Conservation (phyloP, 2,113 vertebrate species). For the Riparia riparia region DNA sequence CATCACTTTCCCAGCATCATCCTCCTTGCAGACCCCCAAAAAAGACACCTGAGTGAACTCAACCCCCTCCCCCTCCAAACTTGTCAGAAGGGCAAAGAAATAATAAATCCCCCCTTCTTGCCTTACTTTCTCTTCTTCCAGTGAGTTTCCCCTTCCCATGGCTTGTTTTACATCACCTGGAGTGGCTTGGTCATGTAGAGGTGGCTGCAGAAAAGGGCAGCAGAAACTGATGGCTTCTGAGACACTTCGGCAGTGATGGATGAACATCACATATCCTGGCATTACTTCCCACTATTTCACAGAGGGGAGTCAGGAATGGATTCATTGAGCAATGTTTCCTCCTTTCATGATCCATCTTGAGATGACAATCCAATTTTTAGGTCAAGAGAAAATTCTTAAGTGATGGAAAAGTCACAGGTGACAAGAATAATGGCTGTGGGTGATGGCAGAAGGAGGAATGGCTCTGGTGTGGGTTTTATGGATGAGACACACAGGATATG, state of each 20-base stretch:
- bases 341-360: constrained; percentile 13
- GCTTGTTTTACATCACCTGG: background rate
- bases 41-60: background rate
- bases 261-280: background rate
- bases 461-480: background rate
- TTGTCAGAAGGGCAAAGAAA: background rate
- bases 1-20: background rate
- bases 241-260: background rate
- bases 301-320: background rate
- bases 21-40: background rate
- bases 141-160: background rate
- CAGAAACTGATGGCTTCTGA: background rate
- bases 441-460: background rate
- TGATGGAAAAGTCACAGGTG: background rate
- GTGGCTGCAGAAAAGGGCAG: background rate
- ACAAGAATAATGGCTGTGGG: background rate
- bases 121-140: background rate
- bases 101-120: background rate
- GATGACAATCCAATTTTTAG: constrained; percentile 26
- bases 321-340: background rate
- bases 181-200: background rate
- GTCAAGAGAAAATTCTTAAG: constrained; percentile 2
- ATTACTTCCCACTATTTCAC: background rate
- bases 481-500: background rate
- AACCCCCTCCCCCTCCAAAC: accelerated